Percentiles rank a stretch among this genome's conserved stretches.
phyloP scores from a whole-genome alignment of 2,888 invertebrate genomes.

The Rhagophthalmus giganteus region DNA sequence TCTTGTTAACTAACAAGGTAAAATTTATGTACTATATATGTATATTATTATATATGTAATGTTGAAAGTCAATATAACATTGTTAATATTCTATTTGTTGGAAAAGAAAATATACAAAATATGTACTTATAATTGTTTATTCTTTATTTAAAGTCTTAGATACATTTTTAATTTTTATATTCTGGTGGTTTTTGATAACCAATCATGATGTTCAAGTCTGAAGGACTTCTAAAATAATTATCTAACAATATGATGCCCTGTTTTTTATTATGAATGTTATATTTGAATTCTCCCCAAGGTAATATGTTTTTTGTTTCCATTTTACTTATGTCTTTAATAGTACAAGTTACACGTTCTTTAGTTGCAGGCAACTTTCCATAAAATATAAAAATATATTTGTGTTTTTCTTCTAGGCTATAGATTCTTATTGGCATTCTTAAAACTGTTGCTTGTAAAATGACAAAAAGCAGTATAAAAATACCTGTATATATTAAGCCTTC shows the following conservation, averaged over 20 bases:
- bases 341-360: conserved; percentile 35
- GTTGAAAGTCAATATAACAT: no score
- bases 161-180: no score
- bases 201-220: conserved; percentile 51
- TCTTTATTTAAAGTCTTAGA: no score
- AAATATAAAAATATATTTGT: conserved; percentile 46
- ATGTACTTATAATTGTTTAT: no score
- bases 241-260: conserved; percentile 45
- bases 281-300: conserved; percentile 45
- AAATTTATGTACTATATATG: no score
- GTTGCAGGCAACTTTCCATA: conserved; percentile 41
- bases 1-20: no score
- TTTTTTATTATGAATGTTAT: conserved; percentile 38
- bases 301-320: conserved; percentile 35
- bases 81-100: no score
- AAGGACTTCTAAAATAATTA: conserved; percentile 47
- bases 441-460: conserved; percentile 39
- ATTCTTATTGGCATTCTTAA: conserved; percentile 48
- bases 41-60: no score
- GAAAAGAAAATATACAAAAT: no score
- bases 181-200: conserved; percentile 45
- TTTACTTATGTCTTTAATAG: conserved; percentile 40
- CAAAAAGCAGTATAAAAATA: conserved; percentile 37
- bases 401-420: conserved; percentile 43
- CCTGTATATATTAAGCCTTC: conserved; percentile 38